Evolutionary conservation across 2,113 vertebrate genomes (phyloP), one percentile per base, ranked within the genome.

Genomic region (Todiramphus chloris): DNA sequence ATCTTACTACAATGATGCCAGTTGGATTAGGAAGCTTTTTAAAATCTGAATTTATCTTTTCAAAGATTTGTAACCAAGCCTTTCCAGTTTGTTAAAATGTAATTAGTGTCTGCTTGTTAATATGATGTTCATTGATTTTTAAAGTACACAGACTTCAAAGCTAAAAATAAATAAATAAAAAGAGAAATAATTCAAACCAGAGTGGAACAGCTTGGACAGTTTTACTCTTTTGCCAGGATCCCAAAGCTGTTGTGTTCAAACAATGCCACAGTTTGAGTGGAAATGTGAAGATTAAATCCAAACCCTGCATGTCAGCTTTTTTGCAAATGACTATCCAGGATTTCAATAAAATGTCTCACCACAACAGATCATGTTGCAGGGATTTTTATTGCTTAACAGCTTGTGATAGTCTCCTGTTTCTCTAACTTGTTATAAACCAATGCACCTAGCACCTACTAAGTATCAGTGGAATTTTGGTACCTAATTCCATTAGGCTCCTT

Each of bases 61-160:
- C 33, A 87, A 92, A 83, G 43, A 73, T 92, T 89, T 93, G 79
- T 81, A 93, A 70, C 73, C 77, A 93, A 92, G 68, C 35, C 53
- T 92, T 92, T 93, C 82, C 83, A 93, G 77, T 91, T 95, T 87
- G 55, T 92, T 97, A 92, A 96, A 94, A 91, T 73, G 43, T 68
- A 94, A 92, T 94, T 96, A 94, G 64, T 62, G 70, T 86, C 95
- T 94, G 81, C 89, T 97, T 92, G 77, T 94, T 97, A 96, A 96
- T 96, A 79, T 67, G 90, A 92, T 94, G 92, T 95, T 96, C 73
- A 96, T 91, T 96, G 95, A 96, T 96, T 96, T 96, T 96, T 96
- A 94, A 96, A 96, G 87, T 95, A 94, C 92, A 96, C 94, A 94
- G 93, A 89, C 95, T 96, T 97, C 93, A 97, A 96, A 97, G 96